These are phyloP conservation scores for Chrysolina oricalcia DNA, from an alignment of 2,888 invertebrate species.

Conservation along the genomic window DNA sequence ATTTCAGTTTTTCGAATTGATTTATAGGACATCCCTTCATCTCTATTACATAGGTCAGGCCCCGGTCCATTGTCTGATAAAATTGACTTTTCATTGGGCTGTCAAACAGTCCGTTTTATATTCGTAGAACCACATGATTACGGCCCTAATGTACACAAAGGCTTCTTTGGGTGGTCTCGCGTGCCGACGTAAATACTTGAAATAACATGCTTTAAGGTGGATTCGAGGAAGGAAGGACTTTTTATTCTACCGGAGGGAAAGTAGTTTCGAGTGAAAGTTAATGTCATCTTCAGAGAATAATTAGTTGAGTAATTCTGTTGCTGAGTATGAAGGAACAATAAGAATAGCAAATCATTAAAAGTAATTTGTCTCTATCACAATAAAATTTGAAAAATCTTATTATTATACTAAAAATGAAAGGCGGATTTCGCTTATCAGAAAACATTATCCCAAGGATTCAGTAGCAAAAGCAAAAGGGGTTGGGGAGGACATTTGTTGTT, in stretches of 20 bases:
- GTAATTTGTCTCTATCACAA: too few relatives aligned
- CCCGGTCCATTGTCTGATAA: slow-evolving; percentile 46
- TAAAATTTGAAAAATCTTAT: too few relatives aligned
- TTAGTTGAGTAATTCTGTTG: too few relatives aligned
- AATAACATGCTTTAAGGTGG: slow-evolving; percentile 30
- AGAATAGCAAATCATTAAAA: too few relatives aligned
- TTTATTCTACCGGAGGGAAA: background rate
- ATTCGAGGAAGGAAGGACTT: background rate
- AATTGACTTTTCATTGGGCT: slow-evolving; percentile 46
- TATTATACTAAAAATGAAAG: too few relatives aligned
- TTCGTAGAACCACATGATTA: slow-evolving; percentile 32
- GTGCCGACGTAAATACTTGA: slow-evolving; percentile 39
- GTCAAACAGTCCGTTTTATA: slow-evolving; percentile 34
- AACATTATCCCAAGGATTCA: too few relatives aligned
- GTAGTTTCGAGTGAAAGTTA: background rate
- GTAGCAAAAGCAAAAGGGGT: too few relatives aligned
- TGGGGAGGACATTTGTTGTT: too few relatives aligned
- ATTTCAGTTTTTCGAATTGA: slow-evolving; percentile 42
- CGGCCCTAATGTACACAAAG: slow-evolving; percentile 38
- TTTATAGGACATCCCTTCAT: slow-evolving; percentile 43
- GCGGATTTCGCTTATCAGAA: too few relatives aligned
- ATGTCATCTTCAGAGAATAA: background rate
- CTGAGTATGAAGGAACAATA: too few relatives aligned
- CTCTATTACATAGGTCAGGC: slow-evolving; percentile 42
- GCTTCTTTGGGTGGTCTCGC: slow-evolving; percentile 46